phyloP scores from a whole-genome alignment of 2,797 vertebrate genomes.

The Danio aesculapii region DNA sequence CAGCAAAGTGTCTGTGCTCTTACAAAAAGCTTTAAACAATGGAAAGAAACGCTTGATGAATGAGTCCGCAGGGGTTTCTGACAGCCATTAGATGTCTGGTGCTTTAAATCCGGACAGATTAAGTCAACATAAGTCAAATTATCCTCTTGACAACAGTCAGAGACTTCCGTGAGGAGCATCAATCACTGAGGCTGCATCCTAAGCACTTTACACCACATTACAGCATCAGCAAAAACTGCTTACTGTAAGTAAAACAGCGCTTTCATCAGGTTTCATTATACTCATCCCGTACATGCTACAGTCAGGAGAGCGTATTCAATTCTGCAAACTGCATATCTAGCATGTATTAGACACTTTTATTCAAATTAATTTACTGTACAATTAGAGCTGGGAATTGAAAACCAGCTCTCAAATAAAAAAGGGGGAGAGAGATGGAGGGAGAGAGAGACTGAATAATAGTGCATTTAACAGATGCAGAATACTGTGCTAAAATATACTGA shows the following conservation, averaged over 20 bases:
- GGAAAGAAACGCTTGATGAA: conserved; percentile 50
- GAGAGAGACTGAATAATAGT: background rate
- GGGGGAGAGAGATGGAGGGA: no score
- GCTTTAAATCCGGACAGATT: conserved; percentile 43
- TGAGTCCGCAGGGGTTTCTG: background rate
- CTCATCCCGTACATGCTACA: background rate
- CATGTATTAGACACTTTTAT: background rate
- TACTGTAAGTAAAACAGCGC: conserved; percentile 5
- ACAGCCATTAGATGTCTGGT: conserved; percentile 31
- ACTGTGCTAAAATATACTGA: background rate
- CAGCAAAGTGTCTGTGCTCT: background rate
- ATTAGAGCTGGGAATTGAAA: background rate
- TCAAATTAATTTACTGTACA: background rate
- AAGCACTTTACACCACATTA: conserved; percentile 24
- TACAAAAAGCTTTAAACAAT: background rate
- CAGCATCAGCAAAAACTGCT: conserved; percentile 34
- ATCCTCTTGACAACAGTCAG: conserved; percentile 37
- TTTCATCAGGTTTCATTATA: conserved; percentile 38
- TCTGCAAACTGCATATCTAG: background rate
- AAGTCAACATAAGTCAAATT: conserved; percentile 47
- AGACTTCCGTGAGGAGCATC: conserved; percentile 25
- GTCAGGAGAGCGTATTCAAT: background rate
- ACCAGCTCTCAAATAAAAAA: background rate
- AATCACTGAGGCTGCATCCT: conserved; percentile 16
- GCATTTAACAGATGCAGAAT: background rate